Evolutionary conservation across 2,888 invertebrate species (phyloP).

Genomic region (Eupithecia inturbata): DNA sequence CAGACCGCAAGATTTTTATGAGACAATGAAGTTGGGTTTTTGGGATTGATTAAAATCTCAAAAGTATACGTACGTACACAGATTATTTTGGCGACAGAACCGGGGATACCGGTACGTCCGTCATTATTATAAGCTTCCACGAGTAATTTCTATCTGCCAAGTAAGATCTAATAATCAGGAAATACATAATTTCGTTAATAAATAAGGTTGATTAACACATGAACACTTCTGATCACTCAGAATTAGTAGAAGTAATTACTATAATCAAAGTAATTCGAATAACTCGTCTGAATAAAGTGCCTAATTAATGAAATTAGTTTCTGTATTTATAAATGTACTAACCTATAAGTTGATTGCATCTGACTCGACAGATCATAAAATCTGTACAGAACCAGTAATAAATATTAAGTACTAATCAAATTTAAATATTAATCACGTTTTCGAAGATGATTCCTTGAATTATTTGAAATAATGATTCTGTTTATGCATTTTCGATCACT

Average conservation of each 20-base stretch:
- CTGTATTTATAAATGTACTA: constrained; percentile 27
- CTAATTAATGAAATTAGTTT: constrained; percentile 36
- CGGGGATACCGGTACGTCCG: neutral
- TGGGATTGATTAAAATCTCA: neutral
- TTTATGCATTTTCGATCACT: neutral
- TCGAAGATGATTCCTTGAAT: constrained; percentile 14
- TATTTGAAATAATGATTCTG: neutral
- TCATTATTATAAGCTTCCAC: neutral
- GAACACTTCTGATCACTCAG: constrained; percentile 18
- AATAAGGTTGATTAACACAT: constrained; percentile 14
- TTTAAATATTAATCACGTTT: constrained; percentile 36
- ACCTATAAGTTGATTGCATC: constrained; percentile 33
- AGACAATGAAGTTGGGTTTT: neutral
- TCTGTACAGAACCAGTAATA: constrained; percentile 47
- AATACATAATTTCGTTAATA: neutral
- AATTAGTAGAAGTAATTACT: constrained; percentile 25
- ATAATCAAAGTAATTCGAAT: constrained; percentile 35
- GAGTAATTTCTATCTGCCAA: neutral
- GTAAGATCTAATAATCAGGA: neutral
- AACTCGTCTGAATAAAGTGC: constrained; percentile 18
- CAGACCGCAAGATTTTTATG: neutral
- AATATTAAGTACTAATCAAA: constrained; percentile 46
- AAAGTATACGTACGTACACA: neutral
- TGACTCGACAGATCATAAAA: constrained; percentile 46
- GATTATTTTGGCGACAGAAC: neutral